Evolutionary conservation across 2,888 invertebrate species (phyloP).

Genomic region (Petrophora chlorosata): DNA sequence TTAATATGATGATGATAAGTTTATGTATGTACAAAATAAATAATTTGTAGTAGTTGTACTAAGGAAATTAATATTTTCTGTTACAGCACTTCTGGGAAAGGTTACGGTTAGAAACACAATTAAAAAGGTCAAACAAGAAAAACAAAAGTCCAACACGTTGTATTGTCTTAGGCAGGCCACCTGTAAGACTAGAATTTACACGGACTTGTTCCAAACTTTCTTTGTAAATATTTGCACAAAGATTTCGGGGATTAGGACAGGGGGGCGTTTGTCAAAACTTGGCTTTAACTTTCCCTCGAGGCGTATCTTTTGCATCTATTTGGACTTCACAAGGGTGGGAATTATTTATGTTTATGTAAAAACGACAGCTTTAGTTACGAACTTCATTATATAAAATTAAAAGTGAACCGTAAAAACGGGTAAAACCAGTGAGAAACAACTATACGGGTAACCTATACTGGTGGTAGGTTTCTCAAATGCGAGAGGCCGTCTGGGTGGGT

Average conservation of each 20-base stretch:
- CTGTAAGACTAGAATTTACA: slow-evolving; percentile 27
- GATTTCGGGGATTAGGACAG: slow-evolving; percentile 30
- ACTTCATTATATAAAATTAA: too few species aligned
- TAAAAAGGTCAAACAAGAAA: slow-evolving; percentile 6
- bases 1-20: too few species aligned
- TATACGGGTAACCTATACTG: too few species aligned
- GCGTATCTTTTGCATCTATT: slow-evolving; percentile 27
- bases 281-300: slow-evolving; percentile 19
- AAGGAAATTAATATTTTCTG: background rate
- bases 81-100: background rate
- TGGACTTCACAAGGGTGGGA: slow-evolving; percentile 12
- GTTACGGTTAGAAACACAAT: slow-evolving; percentile 2
- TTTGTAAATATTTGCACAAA: slow-evolving; percentile 33
- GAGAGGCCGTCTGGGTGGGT: too few species aligned
- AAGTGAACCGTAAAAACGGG: too few species aligned
- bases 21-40: too few species aligned
- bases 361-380: too few species aligned
- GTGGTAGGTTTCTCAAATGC: too few species aligned
- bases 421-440: too few species aligned
- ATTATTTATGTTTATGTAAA: slow-evolving; percentile 16
- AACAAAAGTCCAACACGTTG: slow-evolving; percentile 9
- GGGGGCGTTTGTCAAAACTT: slow-evolving; percentile 31
- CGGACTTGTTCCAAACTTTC: slow-evolving; percentile 23
- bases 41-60: too few species aligned
- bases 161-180: slow-evolving; percentile 16